Base-by-base conservation (phyloP, 1,140 invertebrate species). In the Chlorops oryzae region DNA sequence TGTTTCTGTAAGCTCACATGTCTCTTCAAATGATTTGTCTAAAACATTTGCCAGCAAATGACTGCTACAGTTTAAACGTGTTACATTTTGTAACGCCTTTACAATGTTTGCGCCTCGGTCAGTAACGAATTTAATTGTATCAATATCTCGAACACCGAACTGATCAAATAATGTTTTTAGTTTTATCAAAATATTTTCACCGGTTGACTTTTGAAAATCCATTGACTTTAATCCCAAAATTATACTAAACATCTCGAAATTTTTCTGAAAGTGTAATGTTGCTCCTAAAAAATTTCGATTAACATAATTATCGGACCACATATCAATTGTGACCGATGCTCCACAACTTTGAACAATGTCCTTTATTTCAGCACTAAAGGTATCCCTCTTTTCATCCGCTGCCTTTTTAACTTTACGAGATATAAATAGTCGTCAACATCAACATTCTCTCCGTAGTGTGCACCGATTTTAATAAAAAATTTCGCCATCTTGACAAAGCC, bases 211-310 rank as follows among this genome's bases (percentile, higher is more conserved):
- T 25, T 57, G 40, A 22, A 52, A 57, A 18, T 57, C 47, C 52
- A 57, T 54, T 13, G 52, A 57, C 32, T 57, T 57, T 34, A 51
- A 42, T n/a, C 52, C 56, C 9, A 57, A 23, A 12, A 54, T 32
- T 3, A 57, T 35, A 22, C 54, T 42, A 17, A 23, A 24, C 10
- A 57, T 39, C 22, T 46, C 15, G 10, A 4, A 28, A 38, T 51
- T 23, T 12, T 32, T 41, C 10, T 27, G 5, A 23, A 51, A 57
- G 22, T 51, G 52, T 3, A 57, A 42, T 32, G 56, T 57, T 1
- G 52, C 52, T 2, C 56, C 56, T 17, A 54, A 35, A 35, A 57
- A 51, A 27, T 57, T 54, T 10, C 56, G 21, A 7, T 52, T 23
- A 1, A 51, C 40, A 39, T 51, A 57, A 37, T 57, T 54, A 37